Base-by-base conservation (phyloP, 2,797 vertebrate species). In the Coracias cyanogaster region DNA sequence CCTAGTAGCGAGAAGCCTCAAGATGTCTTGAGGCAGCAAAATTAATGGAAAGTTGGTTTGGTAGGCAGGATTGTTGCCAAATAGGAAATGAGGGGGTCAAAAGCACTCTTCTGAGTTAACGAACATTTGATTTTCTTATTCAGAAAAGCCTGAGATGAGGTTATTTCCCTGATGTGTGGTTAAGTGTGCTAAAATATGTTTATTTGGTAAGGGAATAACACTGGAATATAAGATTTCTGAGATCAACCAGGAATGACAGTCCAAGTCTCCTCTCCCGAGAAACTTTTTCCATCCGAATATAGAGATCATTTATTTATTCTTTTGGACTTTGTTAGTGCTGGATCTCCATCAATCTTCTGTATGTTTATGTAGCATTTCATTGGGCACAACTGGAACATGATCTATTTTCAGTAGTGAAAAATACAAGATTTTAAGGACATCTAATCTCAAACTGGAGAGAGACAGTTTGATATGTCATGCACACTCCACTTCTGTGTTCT, bases 281-380 rank as follows among this genome's bases (percentile, higher is more conserved):
- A 21, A 3, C 35, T 60, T 62, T 90, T 92, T 73, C 76, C 25
- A 43, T 78, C 33, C 28, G 76, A 72, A 65, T 43, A 72, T 1
- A 57, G 25, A 71, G 48, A 72, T 19, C 7, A 46, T 61, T 83
- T 94, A 60, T 86, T 83, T 86, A 9, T 35, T 65, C 72, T 92
- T 57, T 85, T 49, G 52, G 51, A 49, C 35, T 86, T 86, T 33
- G 33, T 54, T 82, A 73, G 45, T 67, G 17, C 76, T 87, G 65
- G 35, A 89, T 86, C 37, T 67, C 61, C 52, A 67, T 73, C 57
- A 77, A 0, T n/a, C 46, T 67, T 54, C 49, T 43, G 5, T 45
- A 11, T 92, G 61, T 88, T 89, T 91, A 65, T 61, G n/a, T 33
- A 89, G 43, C 33, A 57, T 78, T 96, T 91, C 29, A 61, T 15